Percentiles rank a stretch among this genome's conserved stretches.
Evolutionary conservation across 2,888 invertebrate species (phyloP).

Genomic region (Aplocera efformata): DNA sequence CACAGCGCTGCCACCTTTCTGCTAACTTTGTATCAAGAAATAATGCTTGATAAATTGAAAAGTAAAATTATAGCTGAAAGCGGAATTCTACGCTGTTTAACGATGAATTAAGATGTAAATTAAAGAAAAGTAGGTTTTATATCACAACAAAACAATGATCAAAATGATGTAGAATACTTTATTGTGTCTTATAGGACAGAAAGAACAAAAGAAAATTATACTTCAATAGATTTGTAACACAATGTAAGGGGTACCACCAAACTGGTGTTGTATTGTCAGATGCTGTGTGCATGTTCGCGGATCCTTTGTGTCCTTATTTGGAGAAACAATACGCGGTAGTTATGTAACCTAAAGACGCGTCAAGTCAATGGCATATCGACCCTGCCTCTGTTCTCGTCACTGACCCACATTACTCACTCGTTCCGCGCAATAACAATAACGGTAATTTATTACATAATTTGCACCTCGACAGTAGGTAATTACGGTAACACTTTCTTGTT

Average conservation of each 20-base stretch:
- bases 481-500: slow-evolving; percentile 38
- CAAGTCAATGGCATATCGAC: slow-evolving; percentile 77
- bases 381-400: slow-evolving; percentile 73
- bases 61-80: background rate
- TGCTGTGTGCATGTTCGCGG: slow-evolving; percentile 23
- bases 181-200: background rate
- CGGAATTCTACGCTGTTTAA: too few relatives aligned
- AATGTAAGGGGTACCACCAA: slow-evolving; percentile 16
- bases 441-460: slow-evolving; percentile 61
- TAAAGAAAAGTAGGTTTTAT: too few relatives aligned
- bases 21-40: slow-evolving; percentile 32
- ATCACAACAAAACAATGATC: background rate
- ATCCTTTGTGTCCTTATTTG: slow-evolving; percentile 54
- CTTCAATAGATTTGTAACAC: slow-evolving; percentile 11
- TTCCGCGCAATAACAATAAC: slow-evolving; percentile 66
- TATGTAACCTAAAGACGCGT: slow-evolving; percentile 66
- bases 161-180: too few relatives aligned
- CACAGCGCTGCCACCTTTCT: slow-evolving; percentile 35
- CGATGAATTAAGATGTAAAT: too few relatives aligned
- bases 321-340: slow-evolving; percentile 61
- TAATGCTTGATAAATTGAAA: slow-evolving; percentile 8
- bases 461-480: slow-evolving; percentile 48
- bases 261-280: slow-evolving; percentile 11
- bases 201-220: slow-evolving; percentile 12
- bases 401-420: slow-evolving; percentile 74